phyloP scores from a whole-genome alignment of 2,113 vertebrate species.

The Scolopax mira region DNA sequence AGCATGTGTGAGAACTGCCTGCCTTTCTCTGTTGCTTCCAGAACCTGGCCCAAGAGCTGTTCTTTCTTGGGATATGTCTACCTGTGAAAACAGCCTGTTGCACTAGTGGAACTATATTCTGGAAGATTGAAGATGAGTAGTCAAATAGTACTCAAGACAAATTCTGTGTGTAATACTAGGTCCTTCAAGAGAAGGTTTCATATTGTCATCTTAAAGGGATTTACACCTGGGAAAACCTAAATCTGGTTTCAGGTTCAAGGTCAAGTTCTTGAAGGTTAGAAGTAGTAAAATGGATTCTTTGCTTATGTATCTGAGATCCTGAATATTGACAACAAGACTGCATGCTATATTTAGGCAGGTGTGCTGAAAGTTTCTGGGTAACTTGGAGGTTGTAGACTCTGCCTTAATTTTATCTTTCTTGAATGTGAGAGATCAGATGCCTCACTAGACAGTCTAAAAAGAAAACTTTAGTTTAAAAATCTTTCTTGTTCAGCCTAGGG shows the following conservation, averaged over 20 bases:
- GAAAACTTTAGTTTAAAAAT: background rate
- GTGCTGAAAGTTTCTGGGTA: background rate
- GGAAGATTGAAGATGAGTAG: background rate
- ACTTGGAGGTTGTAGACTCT: background rate
- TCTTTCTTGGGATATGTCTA: background rate
- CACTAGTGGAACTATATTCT: background rate
- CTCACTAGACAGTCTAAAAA: background rate
- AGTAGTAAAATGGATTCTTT: background rate
- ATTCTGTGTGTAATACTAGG: background rate
- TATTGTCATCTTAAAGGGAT: background rate
- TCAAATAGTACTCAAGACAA: background rate
- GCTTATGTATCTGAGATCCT: background rate
- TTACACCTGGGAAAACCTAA: background rate
- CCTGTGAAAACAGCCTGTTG: background rate
- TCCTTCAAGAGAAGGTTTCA: background rate
- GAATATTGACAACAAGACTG: background rate
- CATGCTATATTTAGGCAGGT: background rate
- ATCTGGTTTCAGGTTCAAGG: background rate
- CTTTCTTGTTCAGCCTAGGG: background rate
- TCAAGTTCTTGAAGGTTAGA: background rate
- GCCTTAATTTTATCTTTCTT: background rate
- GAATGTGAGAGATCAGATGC: background rate
- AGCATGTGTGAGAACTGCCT: rapidly evolving
- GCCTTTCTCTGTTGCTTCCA: background rate
- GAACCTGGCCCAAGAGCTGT: background rate